Evolutionary conservation across 2,113 vertebrate genomes (phyloP).

Genomic region (Pandion haliaetus): DNA sequence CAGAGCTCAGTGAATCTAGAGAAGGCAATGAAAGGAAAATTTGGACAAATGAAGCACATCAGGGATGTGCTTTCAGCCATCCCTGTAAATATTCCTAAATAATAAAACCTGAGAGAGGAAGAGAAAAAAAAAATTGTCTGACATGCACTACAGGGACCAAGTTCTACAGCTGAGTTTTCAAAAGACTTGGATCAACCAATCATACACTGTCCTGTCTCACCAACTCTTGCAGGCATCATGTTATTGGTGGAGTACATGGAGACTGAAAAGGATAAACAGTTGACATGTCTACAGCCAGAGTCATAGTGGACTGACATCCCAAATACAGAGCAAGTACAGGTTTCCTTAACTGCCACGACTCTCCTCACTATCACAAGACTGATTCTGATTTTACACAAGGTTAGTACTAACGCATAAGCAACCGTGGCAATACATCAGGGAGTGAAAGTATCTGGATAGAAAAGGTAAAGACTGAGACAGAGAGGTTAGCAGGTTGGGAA

Average conservation of each 20-base stretch:
- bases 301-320: background rate
- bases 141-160: background rate
- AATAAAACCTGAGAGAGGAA: background rate
- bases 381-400: background rate
- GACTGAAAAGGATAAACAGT: background rate
- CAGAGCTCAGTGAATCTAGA: background rate
- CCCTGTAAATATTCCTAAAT: background rate
- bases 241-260: background rate
- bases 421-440: background rate
- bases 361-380: background rate
- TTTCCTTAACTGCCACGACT: accelerated
- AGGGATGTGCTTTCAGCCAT: background rate
- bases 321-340: background rate
- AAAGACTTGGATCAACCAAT: background rate
- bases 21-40: background rate
- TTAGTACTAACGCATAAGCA: background rate
- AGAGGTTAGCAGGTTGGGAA: background rate
- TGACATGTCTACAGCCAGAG: background rate
- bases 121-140: no score
- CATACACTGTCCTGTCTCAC: background rate
- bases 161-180: background rate
- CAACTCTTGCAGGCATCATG: background rate
- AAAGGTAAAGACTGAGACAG: background rate
- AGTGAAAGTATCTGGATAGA: background rate
- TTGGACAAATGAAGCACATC: background rate